Conservation (phyloP, 2,113 vertebrate genomes). For the Haemorhous mexicanus region DNA sequence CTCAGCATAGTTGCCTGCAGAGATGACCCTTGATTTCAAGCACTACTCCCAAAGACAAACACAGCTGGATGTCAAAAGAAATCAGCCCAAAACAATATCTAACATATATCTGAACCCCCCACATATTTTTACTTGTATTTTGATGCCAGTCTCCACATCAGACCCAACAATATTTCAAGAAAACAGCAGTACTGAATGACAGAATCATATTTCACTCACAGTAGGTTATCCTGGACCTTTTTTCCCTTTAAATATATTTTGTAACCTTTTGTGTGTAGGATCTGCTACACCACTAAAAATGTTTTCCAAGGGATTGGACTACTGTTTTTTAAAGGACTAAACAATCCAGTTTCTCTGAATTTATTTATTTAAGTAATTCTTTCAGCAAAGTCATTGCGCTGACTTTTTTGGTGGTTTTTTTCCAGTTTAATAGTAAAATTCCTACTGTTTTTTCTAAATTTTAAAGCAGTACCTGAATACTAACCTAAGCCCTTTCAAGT, state of each 20-base stretch:
- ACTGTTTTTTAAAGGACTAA: slow-evolving; percentile 15
- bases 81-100: slow-evolving; percentile 34
- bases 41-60: slow-evolving; percentile 24
- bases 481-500: background rate
- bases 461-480: background rate
- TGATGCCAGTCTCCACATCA: slow-evolving; percentile 43
- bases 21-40: slow-evolving; percentile 50
- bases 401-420: background rate
- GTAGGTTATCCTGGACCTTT: background rate
- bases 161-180: slow-evolving; percentile 25
- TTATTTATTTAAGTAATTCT: background rate
- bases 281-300: slow-evolving; percentile 32
- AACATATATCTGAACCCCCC: slow-evolving; percentile 23
- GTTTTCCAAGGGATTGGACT: background rate
- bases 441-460: background rate
- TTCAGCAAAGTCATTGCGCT: background rate
- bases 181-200: slow-evolving; percentile 22
- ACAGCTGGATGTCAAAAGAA: slow-evolving; percentile 51
- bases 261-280: background rate
- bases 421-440: background rate
- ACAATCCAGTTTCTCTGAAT: background rate
- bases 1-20: slow-evolving; percentile 30
- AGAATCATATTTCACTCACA: slow-evolving; percentile 40
- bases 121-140: slow-evolving; percentile 36
- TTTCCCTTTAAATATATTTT: background rate